These are phyloP conservation scores for Takifugu rubripes DNA, from an alignment of 2,797 vertebrate genomes.

Conservation along the genomic window DNA sequence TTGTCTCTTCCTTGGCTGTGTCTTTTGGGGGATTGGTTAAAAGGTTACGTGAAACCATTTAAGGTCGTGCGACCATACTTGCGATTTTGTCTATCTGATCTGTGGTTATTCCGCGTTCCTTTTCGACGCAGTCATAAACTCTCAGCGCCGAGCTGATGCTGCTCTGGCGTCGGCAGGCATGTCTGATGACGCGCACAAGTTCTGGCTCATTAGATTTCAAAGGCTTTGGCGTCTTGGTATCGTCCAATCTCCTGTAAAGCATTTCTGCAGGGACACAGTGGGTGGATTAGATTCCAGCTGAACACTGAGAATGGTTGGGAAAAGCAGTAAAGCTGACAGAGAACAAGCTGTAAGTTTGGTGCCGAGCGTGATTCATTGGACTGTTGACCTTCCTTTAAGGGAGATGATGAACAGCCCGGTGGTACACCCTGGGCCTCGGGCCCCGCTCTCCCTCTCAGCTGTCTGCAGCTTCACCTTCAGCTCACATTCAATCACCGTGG, in stretches of 20 bases:
- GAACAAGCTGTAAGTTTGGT: constrained; percentile 68
- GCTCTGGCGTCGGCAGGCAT: constrained; percentile 17
- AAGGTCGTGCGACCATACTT: neutral
- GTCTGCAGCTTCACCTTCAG: constrained; percentile 72
- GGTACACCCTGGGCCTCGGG: constrained; percentile 57
- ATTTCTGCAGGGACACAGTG: constrained; percentile 21
- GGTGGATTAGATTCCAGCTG: constrained; percentile 44
- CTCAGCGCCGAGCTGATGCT: neutral
- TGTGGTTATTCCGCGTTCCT: neutral
- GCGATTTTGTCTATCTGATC: too few species aligned
- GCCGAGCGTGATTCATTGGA: constrained; percentile 70
- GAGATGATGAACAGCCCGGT: constrained; percentile 72
- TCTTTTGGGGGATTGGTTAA: constrained; percentile 25
- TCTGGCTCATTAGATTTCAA: constrained; percentile 17
- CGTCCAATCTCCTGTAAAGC: constrained; percentile 14
- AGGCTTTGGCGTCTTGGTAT: constrained; percentile 15
- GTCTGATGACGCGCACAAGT: constrained; percentile 9
- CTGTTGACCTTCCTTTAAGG: constrained; percentile 73
- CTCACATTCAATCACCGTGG: constrained; percentile 74
- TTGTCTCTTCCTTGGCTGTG: constrained; percentile 14
- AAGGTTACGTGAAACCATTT: constrained; percentile 12
- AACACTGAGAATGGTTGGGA: constrained; percentile 40
- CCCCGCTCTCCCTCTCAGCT: constrained; percentile 55
- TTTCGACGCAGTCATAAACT: neutral
- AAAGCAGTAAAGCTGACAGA: constrained; percentile 64